These are phyloP conservation scores for Solenodon paradoxus DNA, from an alignment of 2,113 vertebrate genomes.

Conservation along the genomic window DNA sequence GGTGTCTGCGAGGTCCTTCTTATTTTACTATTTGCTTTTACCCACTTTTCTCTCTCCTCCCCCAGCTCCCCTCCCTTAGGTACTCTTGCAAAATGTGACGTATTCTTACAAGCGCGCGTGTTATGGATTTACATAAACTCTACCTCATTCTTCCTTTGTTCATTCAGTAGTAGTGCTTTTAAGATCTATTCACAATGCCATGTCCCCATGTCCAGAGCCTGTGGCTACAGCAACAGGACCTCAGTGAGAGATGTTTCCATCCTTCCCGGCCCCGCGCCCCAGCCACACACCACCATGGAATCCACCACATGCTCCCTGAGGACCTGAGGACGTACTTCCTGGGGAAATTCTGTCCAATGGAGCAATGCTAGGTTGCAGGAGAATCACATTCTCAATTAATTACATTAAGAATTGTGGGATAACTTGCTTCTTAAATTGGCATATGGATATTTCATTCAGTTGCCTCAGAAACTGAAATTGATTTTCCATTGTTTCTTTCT, in stretches of 20 bases:
- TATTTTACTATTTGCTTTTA: neutral
- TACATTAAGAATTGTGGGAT: neutral
- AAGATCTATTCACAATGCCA: neutral
- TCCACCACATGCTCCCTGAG: neutral
- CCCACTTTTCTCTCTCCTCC: neutral
- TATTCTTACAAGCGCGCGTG: neutral
- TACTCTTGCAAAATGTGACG: neutral
- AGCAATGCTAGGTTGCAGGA: neutral
- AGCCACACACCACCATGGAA: neutral
- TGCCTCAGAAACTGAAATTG: conserved; percentile 21
- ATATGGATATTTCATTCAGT: neutral
- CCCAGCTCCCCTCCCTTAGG: neutral
- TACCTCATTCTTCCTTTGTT: neutral
- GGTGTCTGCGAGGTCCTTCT: neutral
- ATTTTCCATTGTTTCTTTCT: neutral
- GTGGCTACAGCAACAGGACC: no score
- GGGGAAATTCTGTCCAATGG: neutral
- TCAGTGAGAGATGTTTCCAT: no score
- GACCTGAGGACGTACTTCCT: neutral
- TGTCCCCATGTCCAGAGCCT: neutral
- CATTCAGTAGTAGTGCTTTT: neutral
- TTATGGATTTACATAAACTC: neutral
- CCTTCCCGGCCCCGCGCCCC: neutral
- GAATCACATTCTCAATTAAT: neutral
- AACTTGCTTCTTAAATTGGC: neutral